Evolutionary conservation across 1,140 invertebrate species (phyloP), one percentile per base, ranked within the genome.

Genomic region (Aplysia californica): DNA sequence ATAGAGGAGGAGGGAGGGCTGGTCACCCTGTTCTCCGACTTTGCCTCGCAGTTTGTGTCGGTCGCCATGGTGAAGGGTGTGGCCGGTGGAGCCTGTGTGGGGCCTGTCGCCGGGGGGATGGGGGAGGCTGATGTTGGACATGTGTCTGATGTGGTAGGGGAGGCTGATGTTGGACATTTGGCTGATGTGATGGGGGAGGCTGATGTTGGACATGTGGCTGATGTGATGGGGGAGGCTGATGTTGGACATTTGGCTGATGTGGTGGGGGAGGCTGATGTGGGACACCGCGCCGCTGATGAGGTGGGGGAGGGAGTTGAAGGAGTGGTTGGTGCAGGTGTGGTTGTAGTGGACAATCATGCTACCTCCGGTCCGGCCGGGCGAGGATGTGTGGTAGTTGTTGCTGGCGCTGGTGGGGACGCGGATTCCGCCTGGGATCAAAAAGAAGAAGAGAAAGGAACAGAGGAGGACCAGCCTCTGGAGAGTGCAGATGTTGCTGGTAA

Each of bases 1-100:
- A 88, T 88, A 20, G 79, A 82, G 59, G 87, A 88, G 76, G 86
- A 88, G 59, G 76, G 73, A 70, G 56, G 71, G 44, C 31, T 76
- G 10, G 3, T 73, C 10, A 33, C 71, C 33, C 23, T 73, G 33
- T 18, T 73, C 23, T n/a, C 71, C 10, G 71, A 73, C 15, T 73
- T 61, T 73, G 71, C 59, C 55, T 38, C 71, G 20, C 56, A 73
- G 15, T 21, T 73, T 64, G 71, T 73, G 36, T 64, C 56, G 6
- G 36, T 36, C n/a, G 71, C 71, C 41, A 38, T 73, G n/a, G 59
- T n/a, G 2, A 72, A 59, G n/a, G 69, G 55, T 6, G 15, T 73
- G 56, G 29, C 29, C 15, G 20, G 26, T 6, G 50, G 31, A 58
- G 69, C 23, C 33, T 2, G 59, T 44, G 2, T 44, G 18, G 36